phyloP scores from a whole-genome alignment of 2,888 invertebrate genomes.

The Megaustenia siamemsis region DNA sequence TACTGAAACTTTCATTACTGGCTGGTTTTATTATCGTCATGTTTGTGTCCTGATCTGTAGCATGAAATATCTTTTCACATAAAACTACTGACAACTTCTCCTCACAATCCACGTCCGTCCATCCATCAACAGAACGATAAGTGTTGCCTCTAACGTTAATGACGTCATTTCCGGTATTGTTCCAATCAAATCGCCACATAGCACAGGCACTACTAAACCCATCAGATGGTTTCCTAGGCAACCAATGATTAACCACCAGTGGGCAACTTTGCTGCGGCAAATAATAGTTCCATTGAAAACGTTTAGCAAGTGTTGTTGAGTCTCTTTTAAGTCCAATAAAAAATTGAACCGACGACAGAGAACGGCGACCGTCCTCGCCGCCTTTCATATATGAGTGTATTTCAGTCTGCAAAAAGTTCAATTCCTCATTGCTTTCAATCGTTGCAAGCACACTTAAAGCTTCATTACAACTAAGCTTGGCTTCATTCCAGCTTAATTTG shows the following conservation, averaged over 20 bases:
- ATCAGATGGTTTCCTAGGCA: too few species aligned
- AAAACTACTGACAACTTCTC: neutral
- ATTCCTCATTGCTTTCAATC: neutral
- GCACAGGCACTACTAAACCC: neutral
- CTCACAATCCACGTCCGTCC: neutral
- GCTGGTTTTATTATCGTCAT: neutral
- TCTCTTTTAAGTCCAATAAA: neutral
- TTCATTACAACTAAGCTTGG: neutral
- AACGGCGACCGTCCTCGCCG: neutral
- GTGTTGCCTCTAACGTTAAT: too few species aligned
- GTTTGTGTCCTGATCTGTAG: neutral
- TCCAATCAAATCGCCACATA: neutral
- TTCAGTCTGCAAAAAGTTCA: neutral
- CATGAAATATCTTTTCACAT: neutral
- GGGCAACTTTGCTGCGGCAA: neutral
- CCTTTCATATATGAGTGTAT: neutral
- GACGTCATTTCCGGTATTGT: too few species aligned
- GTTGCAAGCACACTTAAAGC: neutral
- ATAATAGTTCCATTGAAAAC: neutral
- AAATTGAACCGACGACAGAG: neutral
- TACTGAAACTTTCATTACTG: too few species aligned
- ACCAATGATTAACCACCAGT: too few species aligned
- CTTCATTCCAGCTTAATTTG: neutral
- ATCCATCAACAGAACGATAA: neutral
- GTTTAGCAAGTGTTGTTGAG: neutral